Base-by-base conservation (phyloP, 1,140 invertebrate genomes). In the Nephotettix cincticeps region DNA sequence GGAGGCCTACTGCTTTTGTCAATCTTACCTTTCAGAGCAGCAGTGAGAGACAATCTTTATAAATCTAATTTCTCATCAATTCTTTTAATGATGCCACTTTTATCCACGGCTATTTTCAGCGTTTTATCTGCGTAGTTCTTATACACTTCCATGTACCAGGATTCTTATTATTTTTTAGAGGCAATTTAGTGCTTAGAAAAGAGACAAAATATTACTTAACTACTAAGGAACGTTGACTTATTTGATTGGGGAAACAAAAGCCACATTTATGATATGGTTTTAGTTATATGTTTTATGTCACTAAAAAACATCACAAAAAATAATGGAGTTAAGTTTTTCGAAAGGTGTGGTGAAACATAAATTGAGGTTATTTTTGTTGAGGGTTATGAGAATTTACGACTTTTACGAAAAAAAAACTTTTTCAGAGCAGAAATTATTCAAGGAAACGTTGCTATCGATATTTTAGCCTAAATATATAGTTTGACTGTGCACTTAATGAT, bases 71-170 rank as follows among this genome's bases (percentile, higher is more conserved):
- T 71, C 61, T 64, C 64, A 40, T 23, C 69, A 66, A 32, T 27
- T 71, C 45, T n/a, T 47, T 29, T 71, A 71, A 66, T 21, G 69
- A 71, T 29, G 30, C 29, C n/a, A 58, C 69, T 66, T 66, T 67
- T 61, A 40, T 66, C 69, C 51, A 71, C 45, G 13, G 61, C 61
- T 11, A 36, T 28, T 51, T 71, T 64, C 47, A 67, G 17, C 40
- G 21, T 21, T 17, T 71, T 30, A 27, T 68, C 29, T 66, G 21
- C 29, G 28, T 47, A 67, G 64, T 61, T 27, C 19, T 68, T n/a
- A n/a, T 67, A n/a, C n/a, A 27, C 36, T 69, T 69, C 25, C 69
- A 25, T 30, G 28, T 23, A n/a, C 58, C 69, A 47, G 43, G 19
- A 30, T 27, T 19, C 45, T 29, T 58, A 25, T 70, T 28, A 29